Evolutionary conservation across 1,140 invertebrate species (phyloP), one percentile per base, ranked within the genome.

Genomic region (Tetragnatha versicolor): DNA sequence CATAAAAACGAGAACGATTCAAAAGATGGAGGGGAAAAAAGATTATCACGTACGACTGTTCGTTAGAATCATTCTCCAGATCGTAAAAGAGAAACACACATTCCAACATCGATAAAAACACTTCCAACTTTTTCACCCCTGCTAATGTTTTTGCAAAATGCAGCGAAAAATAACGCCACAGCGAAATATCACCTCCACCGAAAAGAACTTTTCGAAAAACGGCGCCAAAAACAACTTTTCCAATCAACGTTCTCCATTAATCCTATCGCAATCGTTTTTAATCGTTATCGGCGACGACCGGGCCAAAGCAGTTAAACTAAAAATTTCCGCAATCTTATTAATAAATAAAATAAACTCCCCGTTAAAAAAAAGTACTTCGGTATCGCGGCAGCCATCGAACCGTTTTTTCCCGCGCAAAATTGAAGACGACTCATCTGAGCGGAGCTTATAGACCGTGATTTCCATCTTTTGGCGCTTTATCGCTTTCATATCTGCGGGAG

Each of bases 231-330:
- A 77, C 73, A 77, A 77, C 73, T 77, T 77, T 77, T 77, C 73
- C 47, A 77, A 77, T 77, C 73, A 77, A 49, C 60, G 25, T 9
- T 35, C 7, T 22, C 60, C 73, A 77, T 77, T 77, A 77, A 77
- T 77, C 58, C 47, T 77, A 77, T 77, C 73, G 39, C 61, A 51
- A 77, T 77, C 73, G 73, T 53, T 77, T 77, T 77, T 77, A 77
- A 77, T 77, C 73, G 73, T 66, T 77, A 77, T 77, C 73, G n/a
- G n/a, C n/a, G 73, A 63, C 60, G 73, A 53, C 73, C 73, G 29
- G 73, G 73, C 73, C 73, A 77, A 77, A 65, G 73, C 73, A 77
- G 73, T 77, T 77, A 77, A 77, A 77, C 73, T 77, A 77, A 77
- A 77, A 77, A 65, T 77, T 77, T 77, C 39, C 73, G 60, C 73